phyloP scores from a whole-genome alignment of 2,797 vertebrate species.

The Falco cherrug region DNA sequence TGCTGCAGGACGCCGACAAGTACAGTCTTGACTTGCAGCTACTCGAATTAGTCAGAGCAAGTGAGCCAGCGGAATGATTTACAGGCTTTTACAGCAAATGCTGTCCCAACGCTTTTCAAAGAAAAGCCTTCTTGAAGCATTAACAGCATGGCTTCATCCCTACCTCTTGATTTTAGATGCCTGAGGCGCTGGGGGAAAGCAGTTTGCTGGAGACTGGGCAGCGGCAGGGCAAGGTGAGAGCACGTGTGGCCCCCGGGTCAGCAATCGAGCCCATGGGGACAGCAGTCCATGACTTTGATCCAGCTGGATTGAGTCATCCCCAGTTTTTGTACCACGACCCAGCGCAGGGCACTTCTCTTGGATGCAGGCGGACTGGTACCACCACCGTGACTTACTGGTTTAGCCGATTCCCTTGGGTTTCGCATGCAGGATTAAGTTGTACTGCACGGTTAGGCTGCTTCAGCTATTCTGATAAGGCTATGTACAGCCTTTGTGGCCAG shows the following conservation, averaged over 20 bases:
- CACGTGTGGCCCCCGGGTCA: accelerated
- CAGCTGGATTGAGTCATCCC: background rate
- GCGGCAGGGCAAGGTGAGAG: background rate
- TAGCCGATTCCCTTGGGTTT: background rate
- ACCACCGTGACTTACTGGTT: background rate
- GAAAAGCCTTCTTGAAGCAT: background rate
- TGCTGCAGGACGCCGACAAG: background rate
- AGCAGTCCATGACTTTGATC: accelerated
- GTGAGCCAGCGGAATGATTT: background rate
- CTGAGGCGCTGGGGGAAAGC: background rate
- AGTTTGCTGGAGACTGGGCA: background rate
- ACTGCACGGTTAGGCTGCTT: background rate
- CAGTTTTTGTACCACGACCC: background rate
- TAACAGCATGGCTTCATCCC: background rate
- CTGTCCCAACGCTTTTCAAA: background rate
- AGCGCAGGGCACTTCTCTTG: background rate
- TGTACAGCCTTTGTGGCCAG: background rate
- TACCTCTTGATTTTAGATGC: background rate
- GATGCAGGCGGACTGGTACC: background rate
- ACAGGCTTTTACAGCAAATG: background rate
- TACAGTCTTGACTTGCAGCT: background rate
- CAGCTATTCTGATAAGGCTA: background rate
- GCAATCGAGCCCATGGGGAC: background rate
- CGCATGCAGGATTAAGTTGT: background rate
- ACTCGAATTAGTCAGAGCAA: background rate